These are phyloP conservation scores for Epizoanthus fatuus DNA, from an alignment of 92 coral and sea anemone genomes.

Conservation along the genomic window DNA sequence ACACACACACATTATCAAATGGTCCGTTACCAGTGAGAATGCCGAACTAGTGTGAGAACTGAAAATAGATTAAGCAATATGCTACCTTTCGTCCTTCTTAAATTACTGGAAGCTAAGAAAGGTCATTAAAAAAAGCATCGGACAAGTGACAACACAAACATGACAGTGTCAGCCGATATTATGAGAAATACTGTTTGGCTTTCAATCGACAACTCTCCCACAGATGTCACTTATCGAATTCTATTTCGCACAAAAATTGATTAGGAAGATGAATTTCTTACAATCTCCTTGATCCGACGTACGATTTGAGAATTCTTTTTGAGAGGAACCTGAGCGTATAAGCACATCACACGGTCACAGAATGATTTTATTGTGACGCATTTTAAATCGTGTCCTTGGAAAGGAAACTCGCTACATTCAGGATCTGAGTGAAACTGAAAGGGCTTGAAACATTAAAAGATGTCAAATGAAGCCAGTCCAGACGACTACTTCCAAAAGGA, in stretches of 20 bases:
- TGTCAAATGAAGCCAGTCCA: slow-evolving; percentile 18
- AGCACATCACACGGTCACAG: too few species aligned
- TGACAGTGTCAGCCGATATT: neutral
- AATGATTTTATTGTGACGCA: too few species aligned
- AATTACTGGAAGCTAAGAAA: neutral
- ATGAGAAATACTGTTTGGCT: neutral
- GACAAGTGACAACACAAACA: neutral
- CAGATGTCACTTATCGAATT: slow-evolving; percentile 24
- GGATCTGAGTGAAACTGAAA: neutral
- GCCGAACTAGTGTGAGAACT: too few species aligned
- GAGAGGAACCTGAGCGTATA: neutral
- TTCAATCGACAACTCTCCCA: slow-evolving; percentile 26
- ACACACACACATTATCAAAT: too few species aligned
- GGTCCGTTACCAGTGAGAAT: too few species aligned
- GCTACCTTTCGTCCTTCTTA: too few species aligned
- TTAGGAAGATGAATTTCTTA: too few species aligned
- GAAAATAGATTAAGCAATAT: too few species aligned
- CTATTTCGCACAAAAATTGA: neutral
- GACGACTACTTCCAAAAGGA: neutral
- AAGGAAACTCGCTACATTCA: neutral
- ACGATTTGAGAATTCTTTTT: neutral
- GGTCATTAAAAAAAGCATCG: neutral
- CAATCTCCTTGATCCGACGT: neutral
- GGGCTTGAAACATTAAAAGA: neutral
- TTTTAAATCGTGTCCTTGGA: too few species aligned